Base-by-base conservation (phyloP, 2,888 invertebrate genomes). In the Acleris literana region DNA sequence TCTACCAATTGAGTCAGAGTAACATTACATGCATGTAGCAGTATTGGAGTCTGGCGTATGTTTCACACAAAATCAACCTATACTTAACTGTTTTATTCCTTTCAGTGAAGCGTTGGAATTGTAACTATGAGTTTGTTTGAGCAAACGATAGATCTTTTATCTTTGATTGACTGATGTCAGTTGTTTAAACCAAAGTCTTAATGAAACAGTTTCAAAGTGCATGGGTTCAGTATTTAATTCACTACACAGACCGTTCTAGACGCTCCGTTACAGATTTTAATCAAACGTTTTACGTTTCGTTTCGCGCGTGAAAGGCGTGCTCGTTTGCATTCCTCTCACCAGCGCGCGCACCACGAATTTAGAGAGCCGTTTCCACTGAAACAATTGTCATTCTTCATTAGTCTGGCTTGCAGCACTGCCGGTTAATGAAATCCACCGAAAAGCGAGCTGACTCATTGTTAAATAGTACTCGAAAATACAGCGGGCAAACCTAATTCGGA, bases 321-420 rank as follows among this genome's bases (percentile, higher is more conserved):
- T 84, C 74, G 82, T 86, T 89, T 81, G 84, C 85, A 89, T 90
- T 88, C 88, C 86, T 87, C 88, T 88, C 85, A 81, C 82, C 74
- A 73, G 66, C 70, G 17, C 39, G 39, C 71, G 64, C 69, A 57
- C 70, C 75, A 76, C 81, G 79, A 83, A 81, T 83, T 85, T 86
- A 87, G 86, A 88, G 86, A 87, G 87, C 74, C 68, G 74, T 71
- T 63, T 46, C 65, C 75, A 68, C 77, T 77, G 76, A 83, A 85
- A 80, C 83, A 84, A 86, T 86, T 84, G 87, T 85, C 80, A 85
- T 84, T 84, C 84, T 77, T 84, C 81, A 85, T 87, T 87, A 86
- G 83, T 54, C 83, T 43, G 56, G 25, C 22, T 55, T 7, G 55
- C 20, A 16, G 39, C 55, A 43, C 39, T 4, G 39, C 39, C 6